Percentiles rank a stretch among this genome's conserved stretches.
phyloP scores from a whole-genome alignment of 2,888 invertebrate genomes.

The Calameuta idolon region DNA sequence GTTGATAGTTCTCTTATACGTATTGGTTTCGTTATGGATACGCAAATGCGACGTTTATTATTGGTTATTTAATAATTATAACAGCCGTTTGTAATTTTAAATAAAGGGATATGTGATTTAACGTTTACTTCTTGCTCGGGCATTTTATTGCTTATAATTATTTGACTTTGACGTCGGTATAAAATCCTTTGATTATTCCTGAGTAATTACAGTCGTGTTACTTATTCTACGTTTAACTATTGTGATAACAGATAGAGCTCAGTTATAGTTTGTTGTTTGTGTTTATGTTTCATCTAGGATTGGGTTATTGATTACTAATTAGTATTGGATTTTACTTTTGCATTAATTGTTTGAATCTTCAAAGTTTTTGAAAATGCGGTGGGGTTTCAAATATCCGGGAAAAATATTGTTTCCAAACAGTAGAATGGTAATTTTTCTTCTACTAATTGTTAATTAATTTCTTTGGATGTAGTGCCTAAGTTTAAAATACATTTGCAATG shows the following conservation, averaged over 20 bases:
- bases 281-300: background rate
- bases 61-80: conserved; percentile 22
- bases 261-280: background rate
- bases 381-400: background rate
- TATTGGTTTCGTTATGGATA: conserved; percentile 40
- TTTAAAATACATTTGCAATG: too few species aligned
- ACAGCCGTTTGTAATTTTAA: conserved; percentile 33
- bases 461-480: background rate
- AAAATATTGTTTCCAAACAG: background rate
- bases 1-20: conserved; percentile 41
- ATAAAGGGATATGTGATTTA: conserved; percentile 37
- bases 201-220: background rate
- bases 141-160: background rate
- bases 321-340: background rate
- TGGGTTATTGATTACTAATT: background rate
- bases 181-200: background rate
- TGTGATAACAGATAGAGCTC: background rate
- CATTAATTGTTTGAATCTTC: background rate
- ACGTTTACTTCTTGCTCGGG: background rate
- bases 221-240: background rate
- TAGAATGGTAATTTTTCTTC: background rate
- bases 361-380: background rate
- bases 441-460: background rate
- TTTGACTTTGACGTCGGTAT: background rate
- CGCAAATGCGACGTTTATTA: conserved; percentile 9